phyloP scores from a whole-genome alignment of 2,888 invertebrate genomes.

The Agelastica alni region DNA sequence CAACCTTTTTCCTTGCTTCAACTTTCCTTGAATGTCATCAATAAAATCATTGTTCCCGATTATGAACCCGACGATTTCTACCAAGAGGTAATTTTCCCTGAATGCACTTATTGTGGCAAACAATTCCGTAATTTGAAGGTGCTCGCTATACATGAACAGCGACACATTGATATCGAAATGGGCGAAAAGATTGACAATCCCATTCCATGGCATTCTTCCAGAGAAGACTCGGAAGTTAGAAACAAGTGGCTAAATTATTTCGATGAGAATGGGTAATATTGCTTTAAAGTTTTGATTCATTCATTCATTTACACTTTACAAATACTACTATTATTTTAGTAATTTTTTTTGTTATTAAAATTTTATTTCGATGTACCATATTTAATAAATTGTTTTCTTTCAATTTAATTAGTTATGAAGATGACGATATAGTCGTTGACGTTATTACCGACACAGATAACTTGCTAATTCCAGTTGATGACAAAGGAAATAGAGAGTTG shows the following conservation, averaged over 20 bases:
- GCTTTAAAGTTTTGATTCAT: too few species aligned
- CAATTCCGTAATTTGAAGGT: slow-evolving; percentile 47
- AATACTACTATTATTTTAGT: too few species aligned
- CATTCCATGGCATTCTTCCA: slow-evolving; percentile 44
- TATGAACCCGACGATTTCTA: slow-evolving; percentile 41
- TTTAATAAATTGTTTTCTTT: background rate
- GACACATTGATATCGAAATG: slow-evolving; percentile 51
- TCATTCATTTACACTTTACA: too few species aligned
- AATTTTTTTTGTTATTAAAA: too few species aligned
- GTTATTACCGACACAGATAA: slow-evolving; percentile 22
- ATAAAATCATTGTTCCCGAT: slow-evolving; percentile 47
- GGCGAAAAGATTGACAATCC: slow-evolving; percentile 50
- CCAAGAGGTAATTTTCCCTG: slow-evolving; percentile 38
- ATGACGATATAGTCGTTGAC: slow-evolving; percentile 37
- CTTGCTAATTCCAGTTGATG: slow-evolving; percentile 41
- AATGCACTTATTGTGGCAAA: slow-evolving; percentile 50
- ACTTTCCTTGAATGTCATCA: slow-evolving; percentile 48
- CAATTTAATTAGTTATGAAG: slow-evolving; percentile 31
- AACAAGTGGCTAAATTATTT: slow-evolving; percentile 51
- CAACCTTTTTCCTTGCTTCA: slow-evolving; percentile 49
- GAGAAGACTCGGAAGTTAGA: slow-evolving; percentile 45
- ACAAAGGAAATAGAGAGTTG: slow-evolving; percentile 31
- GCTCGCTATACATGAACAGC: slow-evolving; percentile 51
- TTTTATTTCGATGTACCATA: background rate
- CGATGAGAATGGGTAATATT: slow-evolving; percentile 40